Base-by-base conservation (phyloP, 2,113 vertebrate genomes). In the Elephantulus edwardii region DNA sequence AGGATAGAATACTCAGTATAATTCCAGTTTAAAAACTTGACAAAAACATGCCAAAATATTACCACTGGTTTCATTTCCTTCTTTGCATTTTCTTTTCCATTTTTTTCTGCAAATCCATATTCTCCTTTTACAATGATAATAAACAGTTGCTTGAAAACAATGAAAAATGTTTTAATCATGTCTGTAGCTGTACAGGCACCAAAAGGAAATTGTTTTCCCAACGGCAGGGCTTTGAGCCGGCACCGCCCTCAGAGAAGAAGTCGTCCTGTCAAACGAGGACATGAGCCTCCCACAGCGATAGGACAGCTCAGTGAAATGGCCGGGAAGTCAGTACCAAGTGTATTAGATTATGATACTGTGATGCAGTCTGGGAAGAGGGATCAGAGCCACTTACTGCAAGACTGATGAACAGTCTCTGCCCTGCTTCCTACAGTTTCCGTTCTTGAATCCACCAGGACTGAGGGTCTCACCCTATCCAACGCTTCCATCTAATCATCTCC, bases 401-500 rank as follows among this genome's bases (percentile, higher is more conserved):
- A 72, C 68, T 1, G 28, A 46, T 22, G 8, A 33, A 35, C 3
- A 6, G 52, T 64, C 11, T 28, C n/a, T 30, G 6, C 33, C 58
- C 35, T 24, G 12, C 70, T 82, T 82, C 68, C 56, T 84, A 6
- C 4, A 56, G 20, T 33, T 50, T 68, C 62, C 24, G 64, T 87
- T 82, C 64, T 71, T 87, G 70, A 42, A 54, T 66, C 40, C 33
- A 22, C 46, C 50, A 40, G 35, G 35, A 79, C 8, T 42, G 6
- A 46, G 48, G 74, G 30, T 11, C 9, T 50, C 35, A 54, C 22
- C 87, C 66, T 24, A 40, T 68, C 42, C 26, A 83, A 76, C 44
- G 12, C 46, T 81, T 66, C 54, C 83, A 58, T 91, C 64, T 72
- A 86, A 74, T 76, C 89, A 90, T 78, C 78, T 93, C 95, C 92